Conservation (phyloP, 1,140 invertebrate species). For the Apolygus lucorum region DNA sequence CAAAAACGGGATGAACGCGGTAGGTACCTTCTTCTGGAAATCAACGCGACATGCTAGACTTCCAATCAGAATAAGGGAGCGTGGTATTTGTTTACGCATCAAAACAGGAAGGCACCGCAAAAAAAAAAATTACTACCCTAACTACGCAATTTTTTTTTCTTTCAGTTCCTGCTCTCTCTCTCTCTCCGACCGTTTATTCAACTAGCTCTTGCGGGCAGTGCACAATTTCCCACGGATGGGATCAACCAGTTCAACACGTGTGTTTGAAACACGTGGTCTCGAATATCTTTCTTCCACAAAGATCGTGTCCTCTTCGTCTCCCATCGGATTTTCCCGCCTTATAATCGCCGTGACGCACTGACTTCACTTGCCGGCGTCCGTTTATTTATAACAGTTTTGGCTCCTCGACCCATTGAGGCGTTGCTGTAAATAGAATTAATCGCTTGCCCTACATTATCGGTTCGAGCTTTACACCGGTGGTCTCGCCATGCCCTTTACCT, state of each 20-base stretch:
- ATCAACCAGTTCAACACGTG: neutral
- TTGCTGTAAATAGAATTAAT: conserved; percentile 15
- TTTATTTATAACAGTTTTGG: conserved; percentile 11
- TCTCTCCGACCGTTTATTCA: neutral
- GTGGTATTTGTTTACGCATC: too few species aligned
- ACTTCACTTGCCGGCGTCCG: neutral
- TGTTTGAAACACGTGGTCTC: neutral
- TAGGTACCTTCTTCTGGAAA: too few species aligned
- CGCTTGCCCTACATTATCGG: conserved; percentile 4
- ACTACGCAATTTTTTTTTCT: neutral
- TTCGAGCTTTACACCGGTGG: neutral
- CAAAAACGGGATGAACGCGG: too few species aligned
- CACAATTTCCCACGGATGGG: neutral
- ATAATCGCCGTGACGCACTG: neutral
- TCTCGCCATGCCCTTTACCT: neutral
- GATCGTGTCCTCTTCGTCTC: neutral
- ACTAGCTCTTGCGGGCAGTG: neutral
- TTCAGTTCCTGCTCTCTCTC: neutral
- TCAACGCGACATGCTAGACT: too few species aligned
- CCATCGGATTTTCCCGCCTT: neutral
- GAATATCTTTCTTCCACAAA: neutral
- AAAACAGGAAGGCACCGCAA: too few species aligned
- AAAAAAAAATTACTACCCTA: too few species aligned
- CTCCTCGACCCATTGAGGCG: conserved; percentile 10
- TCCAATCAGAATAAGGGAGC: too few species aligned